These are phyloP conservation scores for Heliconius erato DNA, from an alignment of 2,888 invertebrate genomes.

Conservation along the genomic window DNA sequence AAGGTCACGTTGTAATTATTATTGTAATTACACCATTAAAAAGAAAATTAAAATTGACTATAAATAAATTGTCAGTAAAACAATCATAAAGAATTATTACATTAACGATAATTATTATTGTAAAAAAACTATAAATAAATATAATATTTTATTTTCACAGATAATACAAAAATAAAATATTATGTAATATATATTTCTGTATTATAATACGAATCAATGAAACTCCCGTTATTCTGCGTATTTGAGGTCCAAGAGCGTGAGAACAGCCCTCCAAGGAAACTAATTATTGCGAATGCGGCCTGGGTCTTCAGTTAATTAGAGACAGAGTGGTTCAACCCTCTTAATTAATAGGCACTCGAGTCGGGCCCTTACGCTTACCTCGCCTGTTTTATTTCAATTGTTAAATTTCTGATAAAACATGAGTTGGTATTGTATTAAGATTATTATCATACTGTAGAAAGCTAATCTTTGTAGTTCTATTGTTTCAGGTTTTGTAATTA, in stretches of 20 bases:
- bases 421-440: constrained; percentile 70
- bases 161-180: neutral
- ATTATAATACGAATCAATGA: constrained; percentile 74
- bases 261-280: constrained; percentile 82
- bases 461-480: constrained; percentile 25
- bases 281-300: constrained; percentile 83
- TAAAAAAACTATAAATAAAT: neutral
- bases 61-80: constrained; percentile 1
- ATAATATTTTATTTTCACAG: neutral
- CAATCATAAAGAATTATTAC: neutral
- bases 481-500: neutral
- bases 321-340: constrained; percentile 82
- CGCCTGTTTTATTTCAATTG: constrained; percentile 82
- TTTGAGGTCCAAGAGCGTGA: constrained; percentile 77
- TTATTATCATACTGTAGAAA: constrained; percentile 50
- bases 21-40: neutral
- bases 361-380: constrained; percentile 77
- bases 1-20: neutral
- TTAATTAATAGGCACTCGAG: constrained; percentile 83
- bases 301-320: constrained; percentile 85
- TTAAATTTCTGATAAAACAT: constrained; percentile 78
- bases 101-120: neutral
- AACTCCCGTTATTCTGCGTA: constrained; percentile 71
- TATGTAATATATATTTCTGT: constrained; percentile 34
- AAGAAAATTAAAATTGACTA: neutral